Evolutionary conservation across 2,888 invertebrate species (phyloP), one percentile per base, ranked within the genome.

Genomic region (Camptogramma bilineatum): DNA sequence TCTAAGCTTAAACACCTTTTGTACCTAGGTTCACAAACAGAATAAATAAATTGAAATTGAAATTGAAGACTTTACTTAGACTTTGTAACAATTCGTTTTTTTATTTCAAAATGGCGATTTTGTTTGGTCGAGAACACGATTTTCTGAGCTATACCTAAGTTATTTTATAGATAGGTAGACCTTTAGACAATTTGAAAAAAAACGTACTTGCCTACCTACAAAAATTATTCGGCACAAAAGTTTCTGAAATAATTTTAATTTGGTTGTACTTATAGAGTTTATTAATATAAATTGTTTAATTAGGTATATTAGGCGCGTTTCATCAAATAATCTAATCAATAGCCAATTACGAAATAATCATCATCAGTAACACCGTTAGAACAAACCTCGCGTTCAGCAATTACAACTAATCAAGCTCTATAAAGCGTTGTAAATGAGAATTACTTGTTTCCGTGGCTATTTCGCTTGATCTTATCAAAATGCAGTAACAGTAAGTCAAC

Each of bases 321-420:
- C 54, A 54, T 60, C n/a, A 39, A 52, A 48, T 17, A 59, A 16
- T 28, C 21, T 65, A 56, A 61, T 57, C 46, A 62, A 62, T 66
- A 47, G 53, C 28, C 50, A 52, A 58, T 62, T 53, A 65, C n/a
- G n/a, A n/a, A n/a, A n/a, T 16, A 62, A 66, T 65, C 13, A 62
- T 59, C 57, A 66, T 62, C 58, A 58, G 58, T 63, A 65, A 68
- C 54, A 55, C 66, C 66, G 66, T 69, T 71, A 63, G 18, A 44
- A 67, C 47, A 62, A 60, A 31, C 59, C 57, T 57, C 58, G 10
- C 47, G 56, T 4, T 28, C 28, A 4, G 58, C 66, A 58, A 71
- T 72, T 64, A 69, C 28, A 53, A 51, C 34, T 67, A 72, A 72
- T 73, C 63, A 69, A 70, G 59, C 21, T 24, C 31, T 62, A 62